phyloP scores from a whole-genome alignment of 2,113 vertebrate species.

The Anoplopoma fimbria region DNA sequence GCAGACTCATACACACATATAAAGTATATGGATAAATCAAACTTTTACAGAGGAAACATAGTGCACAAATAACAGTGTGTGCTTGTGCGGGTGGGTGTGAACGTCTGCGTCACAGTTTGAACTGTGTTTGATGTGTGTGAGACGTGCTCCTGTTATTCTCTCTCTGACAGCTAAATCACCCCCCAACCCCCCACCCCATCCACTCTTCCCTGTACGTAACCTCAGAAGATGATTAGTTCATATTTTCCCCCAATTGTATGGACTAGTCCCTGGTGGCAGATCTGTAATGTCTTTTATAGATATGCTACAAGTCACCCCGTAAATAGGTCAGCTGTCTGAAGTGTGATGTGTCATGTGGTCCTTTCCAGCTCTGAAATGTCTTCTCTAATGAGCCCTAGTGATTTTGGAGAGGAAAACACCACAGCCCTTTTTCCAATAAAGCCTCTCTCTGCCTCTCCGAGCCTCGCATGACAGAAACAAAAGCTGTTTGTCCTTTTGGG shows the following conservation, averaged over 20 bases:
- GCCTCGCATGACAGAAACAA: constrained; percentile 81
- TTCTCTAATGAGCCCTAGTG: constrained; percentile 83
- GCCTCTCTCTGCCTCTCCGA: constrained; percentile 77
- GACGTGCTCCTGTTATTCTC: constrained; percentile 66
- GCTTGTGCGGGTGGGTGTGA: constrained; percentile 48
- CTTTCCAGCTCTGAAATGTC: constrained; percentile 80
- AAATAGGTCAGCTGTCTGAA: constrained; percentile 86
- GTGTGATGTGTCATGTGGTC: constrained; percentile 82
- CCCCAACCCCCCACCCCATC: constrained; percentile 46
- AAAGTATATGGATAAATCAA: constrained; percentile 40
- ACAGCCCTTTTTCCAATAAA: constrained; percentile 83
- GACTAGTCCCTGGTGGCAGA: constrained; percentile 61
- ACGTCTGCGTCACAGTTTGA: constrained; percentile 49
- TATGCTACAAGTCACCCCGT: constrained; percentile 80
- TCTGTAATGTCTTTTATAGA: constrained; percentile 81
- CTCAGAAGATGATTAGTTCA: constrained; percentile 77
- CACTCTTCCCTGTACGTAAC: constrained; percentile 54
- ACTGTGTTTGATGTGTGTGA: constrained; percentile 63
- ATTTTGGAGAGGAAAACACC: constrained; percentile 84
- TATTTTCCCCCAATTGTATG: constrained; percentile 79
- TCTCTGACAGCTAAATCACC: constrained; percentile 61
- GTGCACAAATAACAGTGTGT: constrained; percentile 34
- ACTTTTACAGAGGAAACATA: constrained; percentile 9
- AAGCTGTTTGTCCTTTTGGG: constrained; percentile 83
- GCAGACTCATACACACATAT: constrained; percentile 51